Evolutionary conservation across 1,140 invertebrate genomes (phyloP).

Genomic region (Wiebesia pumilae): DNA sequence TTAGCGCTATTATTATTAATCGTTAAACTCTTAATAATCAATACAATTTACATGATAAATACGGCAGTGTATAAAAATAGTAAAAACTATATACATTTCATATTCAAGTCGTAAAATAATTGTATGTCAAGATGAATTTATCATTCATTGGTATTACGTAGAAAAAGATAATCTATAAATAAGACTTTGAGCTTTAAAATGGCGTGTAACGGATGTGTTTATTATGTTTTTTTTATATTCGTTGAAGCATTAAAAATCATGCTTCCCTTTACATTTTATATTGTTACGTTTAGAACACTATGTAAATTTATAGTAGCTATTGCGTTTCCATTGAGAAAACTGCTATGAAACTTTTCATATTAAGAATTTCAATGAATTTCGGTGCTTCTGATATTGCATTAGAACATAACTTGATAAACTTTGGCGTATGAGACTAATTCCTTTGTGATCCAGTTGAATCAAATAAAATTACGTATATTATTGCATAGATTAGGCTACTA

Average conservation of each 20-base stretch:
- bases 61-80: background rate
- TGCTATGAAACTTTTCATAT: background rate
- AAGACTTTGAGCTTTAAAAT: constrained; percentile 18
- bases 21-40: background rate
- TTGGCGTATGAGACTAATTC: background rate
- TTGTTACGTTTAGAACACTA: background rate
- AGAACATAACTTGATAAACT: background rate
- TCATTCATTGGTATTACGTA: background rate
- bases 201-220: background rate
- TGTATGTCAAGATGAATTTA: background rate
- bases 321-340: background rate
- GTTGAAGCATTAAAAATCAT: background rate
- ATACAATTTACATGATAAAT: background rate
- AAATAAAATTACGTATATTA: background rate
- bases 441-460: background rate
- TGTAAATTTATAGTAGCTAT: background rate
- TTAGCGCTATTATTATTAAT: too few species aligned
- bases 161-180: constrained; percentile 20
- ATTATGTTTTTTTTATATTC: constrained; percentile 6
- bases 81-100: background rate
- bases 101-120: background rate
- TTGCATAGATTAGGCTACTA: too few species aligned
- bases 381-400: constrained; percentile 13
- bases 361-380: constrained; percentile 14
- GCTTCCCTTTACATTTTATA: background rate